Evolutionary conservation across 2,797 vertebrate genomes (phyloP).

Genomic region (Distichodus sexfasciatus): DNA sequence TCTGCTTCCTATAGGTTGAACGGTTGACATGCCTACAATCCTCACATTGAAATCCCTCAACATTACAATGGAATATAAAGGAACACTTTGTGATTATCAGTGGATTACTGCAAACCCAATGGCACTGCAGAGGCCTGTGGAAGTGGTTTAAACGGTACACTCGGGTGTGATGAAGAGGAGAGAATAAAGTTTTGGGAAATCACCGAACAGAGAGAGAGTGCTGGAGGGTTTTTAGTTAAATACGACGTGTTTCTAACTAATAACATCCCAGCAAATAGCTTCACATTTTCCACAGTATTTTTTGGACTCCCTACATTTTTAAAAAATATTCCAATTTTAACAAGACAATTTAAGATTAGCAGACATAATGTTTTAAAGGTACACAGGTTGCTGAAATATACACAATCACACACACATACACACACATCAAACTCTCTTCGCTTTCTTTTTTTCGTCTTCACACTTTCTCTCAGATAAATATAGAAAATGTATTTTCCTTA

Average conservation of each 20-base stretch:
- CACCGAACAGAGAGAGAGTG: neutral
- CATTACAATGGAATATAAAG: neutral
- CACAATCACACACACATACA: no score
- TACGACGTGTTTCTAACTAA: no score
- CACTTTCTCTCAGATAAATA: conserved; percentile 34
- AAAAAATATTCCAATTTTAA: no score
- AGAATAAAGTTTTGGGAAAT: neutral
- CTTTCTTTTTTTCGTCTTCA: no score
- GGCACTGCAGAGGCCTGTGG: neutral
- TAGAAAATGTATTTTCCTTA: conserved; percentile 72
- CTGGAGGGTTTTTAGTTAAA: neutral
- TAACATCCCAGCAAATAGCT: no score
- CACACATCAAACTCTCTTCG: conserved; percentile 19
- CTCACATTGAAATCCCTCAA: neutral
- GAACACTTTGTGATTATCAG: neutral
- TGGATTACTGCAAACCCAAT: neutral
- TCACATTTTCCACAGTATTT: no score
- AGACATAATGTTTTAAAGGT: no score
- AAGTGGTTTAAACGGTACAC: neutral
- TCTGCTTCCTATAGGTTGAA: no score
- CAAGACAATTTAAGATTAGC: no score
- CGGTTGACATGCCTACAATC: neutral
- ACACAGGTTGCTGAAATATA: no score
- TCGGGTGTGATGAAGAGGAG: neutral
- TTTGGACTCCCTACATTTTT: no score